Percentiles rank a stretch among this genome's conserved stretches.
Conservation (phyloP, 2,113 vertebrate genomes). For the Equus quagga region DNA sequence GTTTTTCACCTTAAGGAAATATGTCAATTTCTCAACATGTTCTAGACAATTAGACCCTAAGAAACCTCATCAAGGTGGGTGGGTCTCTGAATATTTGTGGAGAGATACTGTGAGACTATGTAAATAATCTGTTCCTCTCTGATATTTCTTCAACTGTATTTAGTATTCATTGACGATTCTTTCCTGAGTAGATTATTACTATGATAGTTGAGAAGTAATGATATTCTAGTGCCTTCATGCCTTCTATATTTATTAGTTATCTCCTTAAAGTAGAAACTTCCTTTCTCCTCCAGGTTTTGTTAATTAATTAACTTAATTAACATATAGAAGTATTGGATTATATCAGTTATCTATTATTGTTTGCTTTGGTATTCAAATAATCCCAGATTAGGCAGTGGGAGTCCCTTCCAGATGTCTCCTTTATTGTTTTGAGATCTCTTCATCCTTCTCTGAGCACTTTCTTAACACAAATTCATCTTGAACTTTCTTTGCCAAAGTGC, state of each 20-base stretch:
- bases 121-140: background rate
- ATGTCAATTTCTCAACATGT: background rate
- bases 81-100: background rate
- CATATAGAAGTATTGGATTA: background rate
- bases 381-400: background rate
- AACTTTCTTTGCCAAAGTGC: background rate
- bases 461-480: background rate
- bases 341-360: background rate
- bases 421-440: background rate
- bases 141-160: background rate
- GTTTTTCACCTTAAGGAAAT: background rate
- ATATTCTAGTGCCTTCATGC: background rate
- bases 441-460: background rate
- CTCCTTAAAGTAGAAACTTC: background rate
- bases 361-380: background rate
- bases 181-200: background rate
- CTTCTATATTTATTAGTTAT: background rate
- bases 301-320: background rate
- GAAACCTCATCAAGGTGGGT: background rate
- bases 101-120: background rate
- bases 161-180: background rate
- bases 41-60: background rate
- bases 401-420: background rate
- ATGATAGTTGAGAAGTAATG: background rate
- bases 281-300: background rate